These are phyloP conservation scores for Melanotaenia boesemani DNA, from an alignment of 2,797 vertebrate genomes.

Conservation along the genomic window DNA sequence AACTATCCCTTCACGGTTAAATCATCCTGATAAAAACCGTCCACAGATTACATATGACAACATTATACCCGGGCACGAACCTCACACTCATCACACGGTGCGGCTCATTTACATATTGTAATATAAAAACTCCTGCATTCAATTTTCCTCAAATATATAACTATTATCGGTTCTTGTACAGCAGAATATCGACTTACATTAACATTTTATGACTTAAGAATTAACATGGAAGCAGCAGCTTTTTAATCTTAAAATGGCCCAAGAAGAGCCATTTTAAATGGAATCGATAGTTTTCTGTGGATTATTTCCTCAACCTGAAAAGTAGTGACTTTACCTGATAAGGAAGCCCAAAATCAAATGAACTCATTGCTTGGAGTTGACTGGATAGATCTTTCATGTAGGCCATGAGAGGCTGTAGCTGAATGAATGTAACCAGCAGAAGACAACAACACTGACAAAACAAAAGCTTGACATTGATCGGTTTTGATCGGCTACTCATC, in stretches of 20 bases:
- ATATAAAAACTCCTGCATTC: neutral
- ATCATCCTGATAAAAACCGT: slow-evolving; percentile 5
- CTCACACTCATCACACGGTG: neutral
- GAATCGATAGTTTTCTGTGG: neutral
- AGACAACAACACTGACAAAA: neutral
- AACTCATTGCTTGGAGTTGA: neutral
- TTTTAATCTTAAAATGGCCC: neutral
- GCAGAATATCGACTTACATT: neutral
- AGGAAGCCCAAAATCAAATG: neutral
- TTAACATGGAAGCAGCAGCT: neutral
- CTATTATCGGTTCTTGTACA: neutral
- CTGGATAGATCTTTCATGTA: neutral
- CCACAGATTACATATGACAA: neutral
- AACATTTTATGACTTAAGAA: neutral
- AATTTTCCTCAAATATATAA: neutral
- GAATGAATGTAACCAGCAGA: neutral
- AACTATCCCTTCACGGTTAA: neutral
- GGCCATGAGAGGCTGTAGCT: neutral
- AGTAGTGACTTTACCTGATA: neutral
- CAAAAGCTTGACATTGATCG: neutral
- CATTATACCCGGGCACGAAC: neutral
- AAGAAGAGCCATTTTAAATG: neutral
- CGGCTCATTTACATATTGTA: neutral
- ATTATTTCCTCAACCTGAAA: neutral
- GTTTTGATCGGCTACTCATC: neutral